A percentile compares a stretch with the other conserved stretches of the same genome.
phyloP scores from a whole-genome alignment of 2,888 invertebrate genomes.

The Aquatica leii region DNA sequence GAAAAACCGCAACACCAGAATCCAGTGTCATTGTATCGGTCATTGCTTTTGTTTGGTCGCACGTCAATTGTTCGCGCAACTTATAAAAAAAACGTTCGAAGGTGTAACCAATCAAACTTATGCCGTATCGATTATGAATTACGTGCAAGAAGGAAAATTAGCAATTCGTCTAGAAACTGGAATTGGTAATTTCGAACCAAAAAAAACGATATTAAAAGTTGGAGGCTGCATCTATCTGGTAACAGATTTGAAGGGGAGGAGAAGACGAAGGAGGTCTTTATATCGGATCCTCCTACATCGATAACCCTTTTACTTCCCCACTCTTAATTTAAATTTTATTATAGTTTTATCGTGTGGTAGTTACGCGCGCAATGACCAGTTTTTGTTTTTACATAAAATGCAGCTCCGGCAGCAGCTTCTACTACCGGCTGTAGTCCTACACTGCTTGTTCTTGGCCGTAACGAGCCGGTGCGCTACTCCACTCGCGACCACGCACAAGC shows the following conservation, averaged over 20 bases:
- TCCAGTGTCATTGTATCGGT: too few species aligned
- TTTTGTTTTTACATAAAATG: conserved; percentile 34
- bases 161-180: neutral
- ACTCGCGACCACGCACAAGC: conserved; percentile 14
- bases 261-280: conserved; percentile 55
- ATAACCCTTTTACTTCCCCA: conserved; percentile 50
- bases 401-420: conserved; percentile 17
- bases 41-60: neutral
- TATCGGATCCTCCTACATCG: conserved; percentile 57
- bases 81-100: neutral
- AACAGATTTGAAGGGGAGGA: conserved; percentile 49
- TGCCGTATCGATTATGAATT: too few species aligned
- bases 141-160: too few species aligned
- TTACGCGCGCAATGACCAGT: conserved; percentile 47
- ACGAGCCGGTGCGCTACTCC: conserved; percentile 8
- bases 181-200: conserved; percentile 19
- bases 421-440: too few species aligned
- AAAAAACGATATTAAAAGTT: conserved; percentile 44
- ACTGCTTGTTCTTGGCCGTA: neutral
- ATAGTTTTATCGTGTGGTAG: conserved; percentile 53
- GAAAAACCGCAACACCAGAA: conserved; percentile 2
- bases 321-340: conserved; percentile 56
- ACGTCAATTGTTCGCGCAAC: too few species aligned
- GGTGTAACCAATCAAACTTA: too few species aligned
- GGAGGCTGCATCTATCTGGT: conserved; percentile 48